Percentiles rank a stretch among this genome's conserved stretches.
Evolutionary conservation across 2,888 invertebrate species (phyloP).

Genomic region (Drosophila ustulata): DNA sequence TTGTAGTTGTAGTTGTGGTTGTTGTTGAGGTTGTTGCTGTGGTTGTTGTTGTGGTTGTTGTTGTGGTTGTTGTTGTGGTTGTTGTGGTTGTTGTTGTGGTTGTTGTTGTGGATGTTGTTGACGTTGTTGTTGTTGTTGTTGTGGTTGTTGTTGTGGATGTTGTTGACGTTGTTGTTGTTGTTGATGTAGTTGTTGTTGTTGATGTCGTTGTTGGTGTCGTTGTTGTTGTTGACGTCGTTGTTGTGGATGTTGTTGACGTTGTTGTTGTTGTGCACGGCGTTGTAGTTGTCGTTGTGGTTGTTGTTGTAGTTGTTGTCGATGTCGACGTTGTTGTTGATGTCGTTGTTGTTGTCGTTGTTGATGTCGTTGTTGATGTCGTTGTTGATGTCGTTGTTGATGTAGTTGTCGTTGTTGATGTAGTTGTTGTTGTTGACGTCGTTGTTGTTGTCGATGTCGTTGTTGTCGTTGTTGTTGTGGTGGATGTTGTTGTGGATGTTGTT

Average conservation of each 20-base stretch:
- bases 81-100: constrained; percentile 10
- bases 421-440: constrained; percentile 9
- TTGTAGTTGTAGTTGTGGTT: neutral
- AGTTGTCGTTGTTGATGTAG: constrained; percentile 9
- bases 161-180: constrained; percentile 5
- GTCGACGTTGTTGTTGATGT: neutral
- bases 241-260: constrained; percentile 19
- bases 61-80: constrained; percentile 4
- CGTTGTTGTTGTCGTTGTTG: constrained; percentile 3
- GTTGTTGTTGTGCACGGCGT: constrained; percentile 5
- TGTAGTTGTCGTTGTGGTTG: constrained; percentile 1
- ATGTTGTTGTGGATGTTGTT: constrained; percentile 3
- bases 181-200: constrained; percentile 7
- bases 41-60: neutral
- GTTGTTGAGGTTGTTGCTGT: constrained; percentile 6
- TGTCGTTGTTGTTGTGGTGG: neutral
- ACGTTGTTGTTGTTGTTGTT: constrained; percentile 15
- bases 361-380: constrained; percentile 14
- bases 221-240: neutral
- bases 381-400: constrained; percentile 11
- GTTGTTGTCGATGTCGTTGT: neutral
- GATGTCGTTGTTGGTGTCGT: constrained; percentile 6
- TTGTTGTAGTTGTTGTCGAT: neutral
- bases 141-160: constrained; percentile 5
- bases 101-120: constrained; percentile 10